These are phyloP conservation scores for Chrysogorgia sp. DNA, from an alignment of 92 coral and sea anemone genomes.

Conservation along the genomic window DNA sequence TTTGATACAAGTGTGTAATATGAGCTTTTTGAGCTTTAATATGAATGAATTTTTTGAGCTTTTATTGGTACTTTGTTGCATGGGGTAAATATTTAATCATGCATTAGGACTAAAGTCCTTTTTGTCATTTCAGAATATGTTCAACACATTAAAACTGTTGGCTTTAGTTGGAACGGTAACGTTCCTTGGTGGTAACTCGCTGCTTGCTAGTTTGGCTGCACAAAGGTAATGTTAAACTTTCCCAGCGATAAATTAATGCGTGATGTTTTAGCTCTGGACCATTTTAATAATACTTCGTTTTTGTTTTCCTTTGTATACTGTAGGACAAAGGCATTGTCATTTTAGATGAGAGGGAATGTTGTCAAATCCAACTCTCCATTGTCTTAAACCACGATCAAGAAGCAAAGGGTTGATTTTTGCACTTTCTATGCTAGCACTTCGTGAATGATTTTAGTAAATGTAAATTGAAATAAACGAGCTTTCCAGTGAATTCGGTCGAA, in stretches of 20 bases:
- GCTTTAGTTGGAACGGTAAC: conserved; percentile 83
- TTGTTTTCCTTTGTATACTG: background rate
- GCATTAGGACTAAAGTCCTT: background rate
- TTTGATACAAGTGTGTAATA: background rate
- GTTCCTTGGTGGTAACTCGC: conserved; percentile 91
- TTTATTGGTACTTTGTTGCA: no score
- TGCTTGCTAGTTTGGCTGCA: conserved; percentile 86
- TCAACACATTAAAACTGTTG: conserved; percentile 86
- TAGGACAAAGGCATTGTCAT: no score
- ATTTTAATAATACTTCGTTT: background rate
- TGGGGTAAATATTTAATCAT: no score
- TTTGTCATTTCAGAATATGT: conserved; percentile 77
- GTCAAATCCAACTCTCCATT: background rate
- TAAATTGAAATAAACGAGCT: conserved; percentile 30
- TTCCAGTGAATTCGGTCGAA: background rate
- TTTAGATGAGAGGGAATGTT: no score
- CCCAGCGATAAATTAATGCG: no score
- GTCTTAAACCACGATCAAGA: background rate
- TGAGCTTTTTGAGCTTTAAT: no score
- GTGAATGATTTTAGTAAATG: conserved; percentile 17
- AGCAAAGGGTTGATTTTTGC: no score
- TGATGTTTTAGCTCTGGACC: background rate
- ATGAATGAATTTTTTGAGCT: no score
- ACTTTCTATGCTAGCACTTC: background rate
- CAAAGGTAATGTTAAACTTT: conserved; percentile 66